These are phyloP conservation scores for Mirounga angustirostris DNA, from an alignment of 2,113 vertebrate species.

Conservation along the genomic window DNA sequence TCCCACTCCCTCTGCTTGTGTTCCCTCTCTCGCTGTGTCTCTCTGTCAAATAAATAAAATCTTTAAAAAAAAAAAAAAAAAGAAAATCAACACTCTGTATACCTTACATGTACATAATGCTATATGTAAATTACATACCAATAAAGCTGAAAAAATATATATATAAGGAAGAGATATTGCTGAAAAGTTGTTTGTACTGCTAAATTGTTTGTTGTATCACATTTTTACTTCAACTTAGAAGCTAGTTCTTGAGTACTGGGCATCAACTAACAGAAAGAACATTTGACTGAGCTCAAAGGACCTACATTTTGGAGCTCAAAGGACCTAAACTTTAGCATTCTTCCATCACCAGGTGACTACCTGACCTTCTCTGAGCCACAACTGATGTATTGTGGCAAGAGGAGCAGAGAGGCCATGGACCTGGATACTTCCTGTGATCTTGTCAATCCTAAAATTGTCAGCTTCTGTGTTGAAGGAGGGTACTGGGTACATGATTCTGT, in stretches of 20 bases:
- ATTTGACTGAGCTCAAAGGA: not conserved
- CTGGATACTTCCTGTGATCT: not conserved
- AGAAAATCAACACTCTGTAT: not conserved
- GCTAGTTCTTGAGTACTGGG: not conserved
- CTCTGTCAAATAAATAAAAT: too few species aligned
- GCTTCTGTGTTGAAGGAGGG: not conserved
- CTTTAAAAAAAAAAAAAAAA: not conserved
- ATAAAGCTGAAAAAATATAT: not conserved
- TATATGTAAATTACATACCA: not conserved
- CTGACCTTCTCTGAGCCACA: not conserved
- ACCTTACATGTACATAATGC: not conserved
- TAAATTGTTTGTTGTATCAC: not conserved
- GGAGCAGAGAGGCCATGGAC: not conserved
- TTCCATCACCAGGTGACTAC: not conserved
- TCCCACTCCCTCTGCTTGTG: too few species aligned
- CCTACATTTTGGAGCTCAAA: too few species aligned
- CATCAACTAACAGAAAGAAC: not conserved
- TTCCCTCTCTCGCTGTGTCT: too few species aligned
- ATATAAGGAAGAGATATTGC: not conserved
- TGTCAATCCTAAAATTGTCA: not conserved
- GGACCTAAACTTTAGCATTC: not conserved
- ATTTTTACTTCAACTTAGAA: slow-evolving; percentile 12
- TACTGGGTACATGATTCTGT: not conserved
- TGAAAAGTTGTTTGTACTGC: not conserved
- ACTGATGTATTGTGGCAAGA: not conserved